Evolutionary conservation across 2,888 invertebrate species (phyloP).

Genomic region (Stenotaenia linearis): DNA sequence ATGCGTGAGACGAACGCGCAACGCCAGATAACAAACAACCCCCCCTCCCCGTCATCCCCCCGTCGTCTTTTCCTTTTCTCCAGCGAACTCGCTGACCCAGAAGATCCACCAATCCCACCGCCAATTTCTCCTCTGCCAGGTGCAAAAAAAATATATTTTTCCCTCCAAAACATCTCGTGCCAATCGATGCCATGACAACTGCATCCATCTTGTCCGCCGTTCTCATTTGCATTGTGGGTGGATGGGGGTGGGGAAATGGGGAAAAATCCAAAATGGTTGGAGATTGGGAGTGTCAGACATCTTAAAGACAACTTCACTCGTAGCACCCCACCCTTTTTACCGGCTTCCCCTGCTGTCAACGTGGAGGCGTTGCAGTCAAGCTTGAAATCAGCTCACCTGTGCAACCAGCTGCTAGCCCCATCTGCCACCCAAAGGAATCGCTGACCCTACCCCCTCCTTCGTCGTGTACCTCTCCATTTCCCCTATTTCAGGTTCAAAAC

Average conservation of each 20-base stretch:
- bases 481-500: constrained; percentile 26
- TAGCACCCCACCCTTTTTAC: background rate
- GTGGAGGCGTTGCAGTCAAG: constrained; percentile 23
- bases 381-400: constrained; percentile 26
- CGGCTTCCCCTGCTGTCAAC: background rate
- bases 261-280: background rate
- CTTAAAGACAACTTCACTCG: background rate
- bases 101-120: background rate
- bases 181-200: background rate
- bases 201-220: background rate
- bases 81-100: constrained; percentile 8
- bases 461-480: background rate
- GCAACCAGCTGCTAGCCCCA: constrained; percentile 21
- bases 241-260: background rate
- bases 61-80: constrained; percentile 4
- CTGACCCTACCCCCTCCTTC: background rate
- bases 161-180: background rate
- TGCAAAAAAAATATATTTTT: background rate
- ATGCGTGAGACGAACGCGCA: constrained; percentile 29
- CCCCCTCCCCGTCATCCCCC: background rate
- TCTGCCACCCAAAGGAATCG: constrained; percentile 21
- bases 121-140: background rate
- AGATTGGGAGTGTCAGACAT: background rate
- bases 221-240: background rate
- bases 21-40: constrained; percentile 31